Percentiles rank a stretch among this genome's conserved stretches.
These are phyloP conservation scores for Choristoneura fumiferana DNA, from an alignment of 1,140 invertebrate genomes.

Conservation along the genomic window DNA sequence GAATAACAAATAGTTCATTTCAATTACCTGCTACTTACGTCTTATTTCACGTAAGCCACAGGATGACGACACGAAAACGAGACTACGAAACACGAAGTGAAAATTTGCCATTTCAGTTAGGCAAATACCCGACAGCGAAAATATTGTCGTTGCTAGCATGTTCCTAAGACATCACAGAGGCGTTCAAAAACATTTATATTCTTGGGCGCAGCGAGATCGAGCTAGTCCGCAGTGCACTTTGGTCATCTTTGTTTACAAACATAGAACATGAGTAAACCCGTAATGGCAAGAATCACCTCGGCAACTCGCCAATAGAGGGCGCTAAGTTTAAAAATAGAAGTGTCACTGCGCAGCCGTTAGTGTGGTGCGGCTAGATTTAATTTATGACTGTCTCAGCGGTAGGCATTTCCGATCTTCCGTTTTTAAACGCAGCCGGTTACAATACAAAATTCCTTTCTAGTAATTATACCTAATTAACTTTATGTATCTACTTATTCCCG, in stretches of 20 bases:
- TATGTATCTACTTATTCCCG: no score
- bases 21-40: no score
- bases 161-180: no score
- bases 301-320: slow-evolving; percentile 73
- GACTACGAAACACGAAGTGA: no score
- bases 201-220: background rate
- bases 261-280: slow-evolving; percentile 67
- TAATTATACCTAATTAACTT: background rate
- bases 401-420: slow-evolving; percentile 67
- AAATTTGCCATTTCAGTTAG: no score
- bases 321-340: slow-evolving; percentile 60
- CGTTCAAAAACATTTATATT: no score
- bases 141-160: no score
- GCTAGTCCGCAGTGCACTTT: slow-evolving; percentile 25
- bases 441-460: background rate
- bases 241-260: slow-evolving; percentile 66
- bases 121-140: no score
- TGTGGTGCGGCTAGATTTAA: slow-evolving; percentile 32
- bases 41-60: no score
- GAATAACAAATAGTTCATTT: no score
- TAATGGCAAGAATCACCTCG: slow-evolving; percentile 47
- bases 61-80: no score
- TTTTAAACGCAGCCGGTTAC: slow-evolving; percentile 4
- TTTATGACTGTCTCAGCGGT: slow-evolving; percentile 45
- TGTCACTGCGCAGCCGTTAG: slow-evolving; percentile 45